These are phyloP conservation scores for Aurelia coerulea DNA, from an alignment of 30 jellyfish, hydroid and myxozoan genomes.

Conservation along the genomic window DNA sequence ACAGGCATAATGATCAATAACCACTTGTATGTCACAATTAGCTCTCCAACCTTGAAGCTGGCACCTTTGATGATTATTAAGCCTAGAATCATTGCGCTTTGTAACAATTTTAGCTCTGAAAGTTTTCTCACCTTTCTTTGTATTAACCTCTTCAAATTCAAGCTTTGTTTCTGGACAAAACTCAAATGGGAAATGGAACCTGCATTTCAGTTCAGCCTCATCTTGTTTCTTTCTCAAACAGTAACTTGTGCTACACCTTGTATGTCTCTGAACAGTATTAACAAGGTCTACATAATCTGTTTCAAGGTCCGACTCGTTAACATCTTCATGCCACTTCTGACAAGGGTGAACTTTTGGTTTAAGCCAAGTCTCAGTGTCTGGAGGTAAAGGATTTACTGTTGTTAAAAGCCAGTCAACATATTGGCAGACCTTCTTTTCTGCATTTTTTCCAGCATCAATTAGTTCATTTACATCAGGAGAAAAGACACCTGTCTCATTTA, in stretches of 20 bases:
- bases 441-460: conserved; percentile 11
- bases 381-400: no score
- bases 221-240: no score
- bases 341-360: conserved; percentile 50
- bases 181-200: no score
- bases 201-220: no score
- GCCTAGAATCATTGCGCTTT: conserved; percentile 37
- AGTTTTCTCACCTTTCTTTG: no score
- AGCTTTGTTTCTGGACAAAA: no score
- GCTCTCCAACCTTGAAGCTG: conserved; percentile 61
- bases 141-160: no score
- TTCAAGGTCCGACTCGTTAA: neutral
- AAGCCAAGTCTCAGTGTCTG: conserved; percentile 38
- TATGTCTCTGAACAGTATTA: conserved; percentile 38
- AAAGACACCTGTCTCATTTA: neutral
- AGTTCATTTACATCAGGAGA: neutral
- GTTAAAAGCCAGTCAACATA: conserved; percentile 21
- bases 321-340: neutral
- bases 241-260: no score
- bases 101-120: conserved; percentile 16
- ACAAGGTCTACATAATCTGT: conserved; percentile 33
- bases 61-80: conserved; percentile 29
- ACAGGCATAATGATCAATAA: conserved; percentile 34
- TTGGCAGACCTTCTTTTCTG: conserved; percentile 1
- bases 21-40: conserved; percentile 25